Percentiles rank a stretch among this genome's conserved stretches.
Conservation (phyloP, 92 coral and sea anemone species). For the Parazoanthus swiftii region DNA sequence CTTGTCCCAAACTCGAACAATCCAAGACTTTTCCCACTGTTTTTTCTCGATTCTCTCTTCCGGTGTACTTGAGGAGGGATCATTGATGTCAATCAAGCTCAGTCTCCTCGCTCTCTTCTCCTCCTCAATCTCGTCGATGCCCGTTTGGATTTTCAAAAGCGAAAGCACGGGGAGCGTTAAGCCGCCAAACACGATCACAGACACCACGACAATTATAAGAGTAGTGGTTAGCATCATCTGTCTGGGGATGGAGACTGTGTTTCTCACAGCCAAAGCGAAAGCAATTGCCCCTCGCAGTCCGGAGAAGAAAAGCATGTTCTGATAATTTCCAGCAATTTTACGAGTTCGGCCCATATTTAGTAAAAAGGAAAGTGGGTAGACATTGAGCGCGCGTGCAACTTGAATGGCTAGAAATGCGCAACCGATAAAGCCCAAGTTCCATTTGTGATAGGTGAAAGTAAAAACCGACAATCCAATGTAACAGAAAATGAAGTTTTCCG, state of each 20-base stretch:
- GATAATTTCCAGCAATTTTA: constrained; percentile 81
- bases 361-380: constrained; percentile 85
- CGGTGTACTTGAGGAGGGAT: constrained; percentile 94
- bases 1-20: constrained; percentile 89
- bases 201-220: constrained; percentile 84
- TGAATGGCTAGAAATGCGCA: constrained; percentile 87
- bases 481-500: constrained; percentile 93
- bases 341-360: constrained; percentile 91
- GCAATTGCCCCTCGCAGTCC: constrained; percentile 99
- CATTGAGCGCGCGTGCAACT: constrained; percentile 79
- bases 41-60: constrained; percentile 90
- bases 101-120: constrained; percentile 89
- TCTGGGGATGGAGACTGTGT: constrained; percentile 95
- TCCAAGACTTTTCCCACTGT: constrained; percentile 95
- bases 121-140: constrained; percentile 85
- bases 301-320: constrained; percentile 96
- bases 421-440: constrained; percentile 92
- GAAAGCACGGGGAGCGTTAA: constrained; percentile 81
- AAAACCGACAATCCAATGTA: constrained; percentile 95
- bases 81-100: constrained; percentile 91
- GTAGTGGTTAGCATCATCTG: constrained; percentile 99
- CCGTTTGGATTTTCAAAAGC: constrained; percentile 81
- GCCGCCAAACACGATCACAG: constrained; percentile 95
- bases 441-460: constrained; percentile 91
- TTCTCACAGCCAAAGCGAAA: constrained; percentile 93